Evolutionary conservation across 2,888 invertebrate species (phyloP), one percentile per base, ranked within the genome.

Genomic region (Watsonalla cultraria): DNA sequence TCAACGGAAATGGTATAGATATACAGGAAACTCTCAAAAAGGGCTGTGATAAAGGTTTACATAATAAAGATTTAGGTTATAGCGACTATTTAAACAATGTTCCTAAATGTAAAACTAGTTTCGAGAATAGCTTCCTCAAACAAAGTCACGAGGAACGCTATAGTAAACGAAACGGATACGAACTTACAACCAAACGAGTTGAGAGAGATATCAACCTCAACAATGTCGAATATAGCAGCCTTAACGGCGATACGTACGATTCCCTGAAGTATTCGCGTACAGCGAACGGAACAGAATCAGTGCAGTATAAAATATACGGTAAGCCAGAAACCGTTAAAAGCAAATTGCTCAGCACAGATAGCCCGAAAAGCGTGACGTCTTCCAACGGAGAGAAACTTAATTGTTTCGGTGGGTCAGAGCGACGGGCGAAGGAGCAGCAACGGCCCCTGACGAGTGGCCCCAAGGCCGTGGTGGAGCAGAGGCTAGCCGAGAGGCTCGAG

Each of bases 31-130:
- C 91, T 65, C 81, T 90, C 51, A 89, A 87, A 77, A 90, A 86
- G 63, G 88, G 88, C 89, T 90, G 91, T 89, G 91, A 90, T 82
- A 88, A 89, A 84, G 88, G 90, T 64, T 81, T 90, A 79, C 90
- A 90, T 77, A 84, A 74, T 81, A 87, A 86, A 78, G 87, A 90
- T 71, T 75, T 85, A 80, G 79, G 76, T 68, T 88, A 82, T 86
- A 85, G 76, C 78, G 86, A 90, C 73, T 90, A 88, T 76, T 76
- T 86, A 74, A 88, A 83, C 73, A 89, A 88, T 84, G 90, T 90
- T 90, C 90, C 90, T 89, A 90, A 89, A 84, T 86, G 84, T 82
- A 90, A 90, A 78, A 84, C 78, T 84, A 90, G 86, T 82, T 90
- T 90, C 72, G 90, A 90, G 80, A 90, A 82, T 74, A 90, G 80